These are phyloP conservation scores for Limanda limanda DNA, from an alignment of 2,113 vertebrate species.

Conservation along the genomic window DNA sequence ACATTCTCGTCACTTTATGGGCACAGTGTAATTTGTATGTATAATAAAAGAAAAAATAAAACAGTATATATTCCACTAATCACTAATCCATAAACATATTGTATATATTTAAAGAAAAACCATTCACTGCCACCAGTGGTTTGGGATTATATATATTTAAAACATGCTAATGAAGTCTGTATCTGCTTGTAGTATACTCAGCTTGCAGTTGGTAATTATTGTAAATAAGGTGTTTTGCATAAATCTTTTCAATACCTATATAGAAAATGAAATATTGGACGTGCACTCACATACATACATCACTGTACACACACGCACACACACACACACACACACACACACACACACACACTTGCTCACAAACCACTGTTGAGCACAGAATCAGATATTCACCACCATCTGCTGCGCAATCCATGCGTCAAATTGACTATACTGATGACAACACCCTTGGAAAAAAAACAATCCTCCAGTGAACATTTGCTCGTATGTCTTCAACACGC, in stretches of 20 bases:
- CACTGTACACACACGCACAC: not conserved
- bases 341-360: not conserved
- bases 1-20: not conserved
- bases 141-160: not conserved
- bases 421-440: conserved; percentile 30
- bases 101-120: not conserved
- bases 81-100: not conserved
- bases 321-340: not conserved
- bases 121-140: not conserved
- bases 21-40: not conserved
- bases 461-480: conserved; percentile 7
- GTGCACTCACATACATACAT: conserved; percentile 5
- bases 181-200: not conserved
- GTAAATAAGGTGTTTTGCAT: conserved; percentile 44
- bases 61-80: not conserved
- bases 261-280: conserved; percentile 31
- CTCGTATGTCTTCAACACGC: conserved; percentile 26
- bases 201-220: conserved; percentile 30
- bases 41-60: no score
- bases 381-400: conserved; percentile 44
- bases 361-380: not conserved
- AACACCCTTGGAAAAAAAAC: conserved; percentile 1
- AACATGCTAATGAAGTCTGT: conserved; percentile 22
- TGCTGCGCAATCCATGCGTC: conserved; percentile 28
- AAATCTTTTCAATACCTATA: conserved; percentile 38